Base-by-base conservation (phyloP, 92 coral and sea anemone genomes). In the Blastomussa wellsi region DNA sequence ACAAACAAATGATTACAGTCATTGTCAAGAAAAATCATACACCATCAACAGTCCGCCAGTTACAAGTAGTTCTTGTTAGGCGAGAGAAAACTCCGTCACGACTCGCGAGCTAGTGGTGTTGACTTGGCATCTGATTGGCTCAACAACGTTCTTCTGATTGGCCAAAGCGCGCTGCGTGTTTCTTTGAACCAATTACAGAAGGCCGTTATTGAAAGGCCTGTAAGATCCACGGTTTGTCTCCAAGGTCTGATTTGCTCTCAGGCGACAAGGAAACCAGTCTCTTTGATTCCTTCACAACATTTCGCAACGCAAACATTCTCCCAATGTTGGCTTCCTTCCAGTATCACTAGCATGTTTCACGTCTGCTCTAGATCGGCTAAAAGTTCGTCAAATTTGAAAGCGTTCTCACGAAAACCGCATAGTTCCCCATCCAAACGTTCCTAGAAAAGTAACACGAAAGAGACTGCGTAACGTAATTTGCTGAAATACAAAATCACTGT, bases 351-450 rank as follows among this genome's bases (percentile, higher is more conserved):
- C 22, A 19, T 37, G 53, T 31, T 24, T 75, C 74, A 83, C 72
- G 73, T 59, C 74, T 87, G 91, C 66, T 93, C 89, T 37, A 93
- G 81, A 42, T 87, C 90, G 20, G 94, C 91, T 38, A 95, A 81
- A 37, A 95, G 91, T 72, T 93, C 95, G 78, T 95, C 98, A 71
- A 95, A 95, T 81, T 92, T 85, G 35, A 91, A 90, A 22, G 91
- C 90, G 65, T 95, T 92, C 42, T 89, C 91, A 65, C 89, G 92
- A 52, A 94, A 90, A 66, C 60, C 75, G 47, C 87, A 80, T 19
- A 95, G 90, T 83, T 95, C 94, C 31, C 72, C 84, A 52, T 89
- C 90, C 72, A 95, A 83, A 53, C 89, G 80, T 49, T 92, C 95
- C 98, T 95, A 74, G 26, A 62, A 73, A 72, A 87, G 22, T 32